Conservation (phyloP, 2,797 vertebrate species). For the Girardinus metallicus region DNA sequence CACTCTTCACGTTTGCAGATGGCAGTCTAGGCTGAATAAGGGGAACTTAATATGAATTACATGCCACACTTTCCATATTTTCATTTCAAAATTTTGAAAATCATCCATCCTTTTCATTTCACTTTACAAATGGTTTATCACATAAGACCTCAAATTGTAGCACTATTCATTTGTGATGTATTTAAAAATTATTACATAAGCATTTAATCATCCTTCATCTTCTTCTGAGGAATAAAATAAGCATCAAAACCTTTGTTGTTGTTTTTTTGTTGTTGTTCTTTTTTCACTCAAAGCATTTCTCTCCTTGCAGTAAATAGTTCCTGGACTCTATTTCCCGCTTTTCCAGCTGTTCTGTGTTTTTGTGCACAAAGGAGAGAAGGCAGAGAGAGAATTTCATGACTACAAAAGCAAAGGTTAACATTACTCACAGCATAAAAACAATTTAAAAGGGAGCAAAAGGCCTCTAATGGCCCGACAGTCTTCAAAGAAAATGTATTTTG, state of each 20-base stretch:
- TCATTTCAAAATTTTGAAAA: background rate
- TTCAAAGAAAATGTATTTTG: conserved; percentile 88
- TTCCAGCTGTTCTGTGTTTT: conserved; percentile 74
- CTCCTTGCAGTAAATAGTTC: conserved; percentile 75
- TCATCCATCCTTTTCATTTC: background rate
- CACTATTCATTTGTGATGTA: background rate
- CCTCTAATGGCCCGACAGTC: conserved; percentile 83
- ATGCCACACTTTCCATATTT: background rate
- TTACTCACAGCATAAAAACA: conserved; percentile 85
- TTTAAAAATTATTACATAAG: background rate
- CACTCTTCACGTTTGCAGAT: background rate
- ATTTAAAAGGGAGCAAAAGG: conserved; percentile 86
- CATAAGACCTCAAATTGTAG: background rate
- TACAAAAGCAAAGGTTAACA: conserved; percentile 86
- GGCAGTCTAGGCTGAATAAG: background rate
- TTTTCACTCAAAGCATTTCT: conserved; percentile 58
- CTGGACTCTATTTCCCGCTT: conserved; percentile 74
- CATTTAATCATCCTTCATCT: background rate
- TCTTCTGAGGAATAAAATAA: conserved; percentile 12
- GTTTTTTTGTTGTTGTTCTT: too few species aligned
- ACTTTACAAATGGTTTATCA: background rate
- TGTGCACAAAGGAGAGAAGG: conserved; percentile 74
- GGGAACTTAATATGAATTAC: background rate
- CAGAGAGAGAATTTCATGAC: conserved; percentile 82
- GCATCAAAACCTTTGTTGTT: conserved; percentile 50